Base-by-base conservation (phyloP, 2,797 vertebrate genomes). In the Menidia menidia region DNA sequence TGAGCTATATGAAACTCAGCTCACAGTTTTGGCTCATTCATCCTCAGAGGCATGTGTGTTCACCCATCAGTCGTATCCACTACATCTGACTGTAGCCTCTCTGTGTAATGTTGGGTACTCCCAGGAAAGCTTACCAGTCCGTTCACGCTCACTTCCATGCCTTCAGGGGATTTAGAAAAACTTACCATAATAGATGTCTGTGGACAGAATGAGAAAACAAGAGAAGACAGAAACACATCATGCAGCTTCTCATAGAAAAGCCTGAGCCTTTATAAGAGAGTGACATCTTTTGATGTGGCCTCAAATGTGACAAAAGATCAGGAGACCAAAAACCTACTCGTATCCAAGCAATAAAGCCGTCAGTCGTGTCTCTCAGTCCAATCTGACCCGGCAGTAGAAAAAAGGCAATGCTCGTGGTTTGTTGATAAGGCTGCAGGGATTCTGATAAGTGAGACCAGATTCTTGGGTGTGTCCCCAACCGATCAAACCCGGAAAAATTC, bases 281-380 rank as follows among this genome's bases (percentile, higher is more conserved):
- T 39, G 53, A 48, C 56, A 64, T 31, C 66, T 87, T 91, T 87
- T 92, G 80, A 92, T 88, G 87, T 87, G 73, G 71, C 51, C 78
- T 82, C 65, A 85, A 72, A 81, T 84, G 84, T 82, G 75, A 87
- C 62, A 83, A 88, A 79, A 84, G 83, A 90, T 87, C 70, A 87
- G 82, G 76, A 72, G 73, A 85, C 86, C 77, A 82, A 85, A 88
- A 85, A 62, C 53, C 19, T 13, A 18, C 68, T 82, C 59, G 12
- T 74, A 64, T 78, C 75, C 54, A 51, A 42, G 6, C 74, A 74
- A 87, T 84, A 81, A 80, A 78, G 71, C 77, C 60, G 74, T 81
- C 15, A 30, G 65, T 73, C 78, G 68, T 72, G 75, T 78, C 77
- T 84, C 71, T 88, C 83, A 79, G 66, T 44, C 48, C 33, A 68